Evolutionary conservation across 2,888 invertebrate genomes (phyloP), one percentile per base, ranked within the genome.

Genomic region (Euzophera pinguis): DNA sequence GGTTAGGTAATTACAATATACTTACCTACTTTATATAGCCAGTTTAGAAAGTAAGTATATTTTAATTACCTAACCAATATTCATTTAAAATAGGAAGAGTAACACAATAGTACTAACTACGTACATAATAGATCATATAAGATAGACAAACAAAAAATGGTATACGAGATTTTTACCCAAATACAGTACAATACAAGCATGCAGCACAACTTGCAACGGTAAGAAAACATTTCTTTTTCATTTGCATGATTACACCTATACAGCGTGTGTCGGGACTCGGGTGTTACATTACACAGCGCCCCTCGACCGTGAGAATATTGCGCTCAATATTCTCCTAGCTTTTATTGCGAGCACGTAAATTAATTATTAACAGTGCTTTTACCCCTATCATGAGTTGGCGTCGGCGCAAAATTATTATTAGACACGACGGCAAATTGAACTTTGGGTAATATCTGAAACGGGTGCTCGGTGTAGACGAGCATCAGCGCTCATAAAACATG

Each of bases 311-410:
- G 27, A 49, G 48, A 38, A 55, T 53, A 57, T 47, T 39, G 37
- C 52, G 53, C 54, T 52, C 53, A 52, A 52, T 56, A 54, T 52
- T 43, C 51, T 35, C 35, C 17, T 48, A 54, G 64, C 64, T 69
- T 64, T 58, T 71, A 68, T 72, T 64, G 63, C 61, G 62, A 58
- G 60, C 57, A 56, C 61, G 59, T 73, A 69, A 78, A 78, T 77
- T 73, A 80, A 79, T 79, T 77, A 78, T 74, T 72, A 71, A 76
- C 73, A 73, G 63, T 62, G 64, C 62, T 71, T 16, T 65, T 69
- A 69, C 71, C 65, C 67, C 65, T 58, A 62, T 73, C 71, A 67
- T 56, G 61, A 63, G 56, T 63, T 66, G 66, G 62, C 56, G 56
- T 62, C 58, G 54, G 58, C 61, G 63, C 56, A 61, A 67, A 67